Evolutionary conservation across 2,113 vertebrate species (phyloP), one percentile per base, ranked within the genome.

Genomic region (Heteronetta atricapilla): DNA sequence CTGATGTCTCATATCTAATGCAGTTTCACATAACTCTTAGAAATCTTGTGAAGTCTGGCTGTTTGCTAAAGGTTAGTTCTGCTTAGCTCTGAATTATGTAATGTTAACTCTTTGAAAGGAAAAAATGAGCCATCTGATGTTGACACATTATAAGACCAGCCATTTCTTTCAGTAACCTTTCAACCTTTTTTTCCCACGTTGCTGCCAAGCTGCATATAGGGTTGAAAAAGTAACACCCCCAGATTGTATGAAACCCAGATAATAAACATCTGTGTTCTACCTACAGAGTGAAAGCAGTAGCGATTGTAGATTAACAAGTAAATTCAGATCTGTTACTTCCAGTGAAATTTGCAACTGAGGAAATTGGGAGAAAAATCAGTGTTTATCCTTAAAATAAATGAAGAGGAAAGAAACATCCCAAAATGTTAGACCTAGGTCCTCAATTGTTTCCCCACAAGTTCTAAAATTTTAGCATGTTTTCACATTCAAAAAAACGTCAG

Each of bases 21-120:
- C 70, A 59, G 38, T 86, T 93, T 96, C 82, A 88, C 33, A 19
- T 78, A 96, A 77, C 52, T 77, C 23, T 10, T 34, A 89, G 68
- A 89, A 87, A 59, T 67, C 82, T 52, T 15, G 1, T 90, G 87
- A 83, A 79, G 33, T 78, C 60, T 92, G 88, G 48, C 91, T 58
- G 38, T 92, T 97, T 96, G 86, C 95, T 85, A 36, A 67, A 96
- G 91, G 25, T 80, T 96, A 60, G 11, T 95, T 96, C 89, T 95
- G 28, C 36, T 86, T 56, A 86, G 46, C 29, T 88, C 86, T 88
- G 83, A 84, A 95, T 78, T 90, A 69, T 87, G 42, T 77, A n/a
- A 31, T 28, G 19, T 38, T 86, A 87, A 74, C 86, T 48, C 42
- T 31, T 81, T 79, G 66, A 89, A 93, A 88, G 74, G 63, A 91